Base-by-base conservation (phyloP, 2,888 invertebrate species). In the Pogonocherus hispidulus region DNA sequence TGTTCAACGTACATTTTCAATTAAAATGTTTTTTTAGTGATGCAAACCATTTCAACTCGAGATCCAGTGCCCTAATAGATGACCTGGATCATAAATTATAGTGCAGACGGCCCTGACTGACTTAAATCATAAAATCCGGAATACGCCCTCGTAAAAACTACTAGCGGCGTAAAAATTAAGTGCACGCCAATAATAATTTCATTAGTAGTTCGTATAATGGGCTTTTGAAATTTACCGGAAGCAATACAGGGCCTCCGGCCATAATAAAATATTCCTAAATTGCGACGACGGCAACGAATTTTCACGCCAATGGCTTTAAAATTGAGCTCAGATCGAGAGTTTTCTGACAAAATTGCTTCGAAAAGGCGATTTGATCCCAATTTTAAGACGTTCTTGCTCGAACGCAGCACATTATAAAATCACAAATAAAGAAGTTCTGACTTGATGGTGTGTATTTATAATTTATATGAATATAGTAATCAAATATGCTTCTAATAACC, bases 161-260 rank as follows among this genome's bases (percentile, higher is more conserved):
- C 59, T 47, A 46, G 18, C 32, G 4, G 27, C 35, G 32, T 59
- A 59, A 59, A 59, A 49, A 59, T 59, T 59, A 35, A 59, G 47
- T 59, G 59, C 59, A 59, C 19, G 55, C 47, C 47, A 59, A 59
- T 59, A 49, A 59, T 59, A 59, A 47, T 59, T 59, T 59, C 59
- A 59, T 59, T 59, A 59, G 59, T 35, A 47, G 47, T 59, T 49
- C 27, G 59, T 23, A 57, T 57, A 57, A 57, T 46, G 44, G 57
- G 16, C 11, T 35, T 19, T 46, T 23, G 44, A 57, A 56, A 57
- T 44, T 57, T 57, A 19, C 19, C 16, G 59, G 32, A 59, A 19
- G 59, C 27, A 49, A 27, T 35, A 47, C 27, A 59, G 44, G 47
- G n/a, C 20, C 35, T 14, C 3, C 18, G 23, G 23, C 23, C 47